These are phyloP conservation scores for Lasioglossum marginatum DNA, from an alignment of 2,888 invertebrate species.

Conservation along the genomic window DNA sequence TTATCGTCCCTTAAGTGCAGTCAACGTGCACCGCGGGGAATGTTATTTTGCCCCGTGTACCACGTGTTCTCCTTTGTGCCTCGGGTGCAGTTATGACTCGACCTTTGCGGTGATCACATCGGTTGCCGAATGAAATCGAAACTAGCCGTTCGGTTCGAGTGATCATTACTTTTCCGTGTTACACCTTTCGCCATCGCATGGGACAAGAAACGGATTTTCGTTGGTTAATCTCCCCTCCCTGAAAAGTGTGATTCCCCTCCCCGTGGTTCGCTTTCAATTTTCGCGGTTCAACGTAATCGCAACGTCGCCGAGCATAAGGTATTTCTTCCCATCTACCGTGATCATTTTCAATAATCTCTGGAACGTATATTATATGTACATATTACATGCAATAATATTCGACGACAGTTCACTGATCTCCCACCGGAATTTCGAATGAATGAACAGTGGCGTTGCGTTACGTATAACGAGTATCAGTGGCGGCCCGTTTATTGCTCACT, in stretches of 20 bases:
- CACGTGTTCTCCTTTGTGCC: constrained; percentile 24
- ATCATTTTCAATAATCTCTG: not conserved
- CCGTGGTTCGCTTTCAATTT: not conserved
- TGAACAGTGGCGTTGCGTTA: not conserved
- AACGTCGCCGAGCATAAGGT: constrained; percentile 24
- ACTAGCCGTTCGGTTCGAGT: not conserved
- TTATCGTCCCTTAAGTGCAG: constrained; percentile 2
- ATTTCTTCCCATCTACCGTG: not conserved
- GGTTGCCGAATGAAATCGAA: constrained; percentile 27
- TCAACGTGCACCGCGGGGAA: not conserved
- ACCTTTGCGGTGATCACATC: constrained; percentile 39
- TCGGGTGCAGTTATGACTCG: constrained; percentile 41
- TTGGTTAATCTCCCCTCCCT: not conserved
- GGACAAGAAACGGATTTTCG: not conserved
- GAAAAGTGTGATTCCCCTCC: not conserved
- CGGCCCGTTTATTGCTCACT: not conserved
- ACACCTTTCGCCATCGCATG: not conserved
- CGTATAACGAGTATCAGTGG: not conserved
- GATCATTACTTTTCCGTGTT: not conserved
- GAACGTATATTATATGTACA: not conserved
- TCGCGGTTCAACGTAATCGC: not conserved
- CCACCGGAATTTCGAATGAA: not conserved
- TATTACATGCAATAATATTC: not conserved
- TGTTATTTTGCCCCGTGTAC: constrained; percentile 23
- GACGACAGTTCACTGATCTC: constrained; percentile 8